Evolutionary conservation across 2,888 invertebrate species (phyloP), one percentile per base, ranked within the genome.

Genomic region (Periphyllus acericola): DNA sequence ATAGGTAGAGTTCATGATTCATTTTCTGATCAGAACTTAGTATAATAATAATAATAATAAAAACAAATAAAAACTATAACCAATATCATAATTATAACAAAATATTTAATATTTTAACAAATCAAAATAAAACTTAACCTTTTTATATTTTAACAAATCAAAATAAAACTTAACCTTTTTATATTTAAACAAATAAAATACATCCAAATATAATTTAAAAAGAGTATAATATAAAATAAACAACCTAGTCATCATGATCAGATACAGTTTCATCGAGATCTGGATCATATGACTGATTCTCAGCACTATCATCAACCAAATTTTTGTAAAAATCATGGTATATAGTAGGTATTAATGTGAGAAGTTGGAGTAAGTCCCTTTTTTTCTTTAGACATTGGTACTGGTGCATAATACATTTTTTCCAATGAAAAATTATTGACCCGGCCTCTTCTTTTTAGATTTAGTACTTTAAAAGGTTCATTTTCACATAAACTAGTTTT

Each of bases 311-410:
- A n/a, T 68, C 29, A n/a, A n/a, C n/a, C 68, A 68, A 29, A 68
- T 68, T 68, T n/a, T 68, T 68, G 68, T 68, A 68, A 68, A 68
- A 68, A 68, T 68, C 68, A 29, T 68, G 68, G n/a, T 68, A 68
- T n/a, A 68, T 68, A 68, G 25, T 68, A n/a, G 68, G 68, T 68
- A 68, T n/a, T 68, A 68, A 68, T 68, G 68, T 68, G n/a, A 68
- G 68, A n/a, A 68, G 68, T 68, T 68, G 68, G 29, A 68, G 68
- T 68, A 68, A 68, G 68, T 68, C 68, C n/a, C 68, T 68, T 68
- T 68, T 68, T 66, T 68, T 68, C 68, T 29, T 68, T 29, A 68
- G 68, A 68, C 29, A 68, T 68, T 29, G 29, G 68, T 29, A 68
- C 68, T 68, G 68, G 68, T 68, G 29, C 29, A 68, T 68, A 9